Base-by-base conservation (phyloP, 1,140 invertebrate genomes). In the Oreohelix idahoensis region DNA sequence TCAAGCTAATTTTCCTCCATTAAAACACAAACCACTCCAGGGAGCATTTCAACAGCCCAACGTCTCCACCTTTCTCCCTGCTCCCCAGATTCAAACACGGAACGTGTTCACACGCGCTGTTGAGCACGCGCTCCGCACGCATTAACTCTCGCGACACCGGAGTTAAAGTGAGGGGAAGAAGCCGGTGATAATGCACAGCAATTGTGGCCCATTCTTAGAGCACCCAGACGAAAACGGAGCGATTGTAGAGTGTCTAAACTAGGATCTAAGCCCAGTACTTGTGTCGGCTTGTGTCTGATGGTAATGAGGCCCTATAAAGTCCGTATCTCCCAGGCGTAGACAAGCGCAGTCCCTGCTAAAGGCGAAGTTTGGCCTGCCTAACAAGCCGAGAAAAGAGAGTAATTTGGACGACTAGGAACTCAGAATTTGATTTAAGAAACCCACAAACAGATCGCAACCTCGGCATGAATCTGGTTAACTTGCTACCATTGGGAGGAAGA, bases 401-500 rank as follows among this genome's bases (percentile, higher is more conserved):
- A 49, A 74, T 74, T 74, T 49, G 23, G 71, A 29, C 38, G 71
- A 74, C 71, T 74, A 49, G 38, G 23, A 26, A 39, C 23, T 2
- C 36, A 26, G n/a, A 74, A 74, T 74, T 74, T 74, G 71, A 74
- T 74, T 74, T 74, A 23, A 42, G 71, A 74, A 74, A 49, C 71
- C 38, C 71, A 74, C 71, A 74, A 74, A 74, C 71, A 74, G 71
- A 74, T 74, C 71, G 71, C 71, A 83, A 74, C 71, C 71, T 49
- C 38, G 26, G 71, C 71, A 26, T 35, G 38, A 49, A 74, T 74
- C 71, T 26, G 71, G 71, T 74, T 74, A 74, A 74, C 71, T 74
- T 49, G 71, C 71, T 74, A 74, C 71, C 42, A 49, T 74, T 74
- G 71, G n/a, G n/a, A 39, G 13, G 38, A 29, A 17, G 38, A 42